A percentile compares a stretch with the other conserved stretches of the same genome.
Evolutionary conservation across 2,797 vertebrate genomes (phyloP).

Genomic region (Clamator glandarius): DNA sequence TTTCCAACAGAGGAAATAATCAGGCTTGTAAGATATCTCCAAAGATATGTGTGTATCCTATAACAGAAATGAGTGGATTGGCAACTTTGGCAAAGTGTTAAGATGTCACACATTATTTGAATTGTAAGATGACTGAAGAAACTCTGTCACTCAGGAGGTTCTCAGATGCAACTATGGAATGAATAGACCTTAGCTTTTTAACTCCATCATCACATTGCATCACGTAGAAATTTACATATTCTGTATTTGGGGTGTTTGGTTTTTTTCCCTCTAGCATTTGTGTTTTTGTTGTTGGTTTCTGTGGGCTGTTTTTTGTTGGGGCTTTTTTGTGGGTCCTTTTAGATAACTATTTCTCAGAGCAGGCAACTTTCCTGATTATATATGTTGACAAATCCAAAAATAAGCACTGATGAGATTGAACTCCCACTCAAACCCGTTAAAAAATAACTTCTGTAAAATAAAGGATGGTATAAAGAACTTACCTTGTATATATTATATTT

Average conservation of each 20-base stretch:
- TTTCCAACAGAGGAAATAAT: neutral
- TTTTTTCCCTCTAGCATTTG: neutral
- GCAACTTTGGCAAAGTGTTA: neutral
- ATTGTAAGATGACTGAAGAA: neutral
- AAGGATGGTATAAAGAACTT: neutral
- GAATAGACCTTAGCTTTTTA: neutral
- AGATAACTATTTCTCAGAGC: neutral
- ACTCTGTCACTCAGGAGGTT: neutral
- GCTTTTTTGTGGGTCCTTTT: neutral
- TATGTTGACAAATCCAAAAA: neutral
- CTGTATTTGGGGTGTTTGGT: neutral
- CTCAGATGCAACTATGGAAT: neutral
- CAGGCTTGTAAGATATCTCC: neutral
- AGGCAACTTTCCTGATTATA: neutral
- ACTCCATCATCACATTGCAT: neutral
- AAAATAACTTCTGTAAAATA: neutral
- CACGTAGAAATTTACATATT: neutral
- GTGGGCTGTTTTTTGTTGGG: neutral
- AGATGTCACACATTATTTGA: neutral
- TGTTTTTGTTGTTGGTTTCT: too few relatives aligned
- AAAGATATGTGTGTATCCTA: neutral
- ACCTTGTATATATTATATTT: neutral
- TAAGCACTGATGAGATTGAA: neutral
- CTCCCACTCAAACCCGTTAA: accelerated
- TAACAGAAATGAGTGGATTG: neutral